Evolutionary conservation across 2,113 vertebrate genomes (phyloP).

Genomic region (Puffinus mauretanicus): DNA sequence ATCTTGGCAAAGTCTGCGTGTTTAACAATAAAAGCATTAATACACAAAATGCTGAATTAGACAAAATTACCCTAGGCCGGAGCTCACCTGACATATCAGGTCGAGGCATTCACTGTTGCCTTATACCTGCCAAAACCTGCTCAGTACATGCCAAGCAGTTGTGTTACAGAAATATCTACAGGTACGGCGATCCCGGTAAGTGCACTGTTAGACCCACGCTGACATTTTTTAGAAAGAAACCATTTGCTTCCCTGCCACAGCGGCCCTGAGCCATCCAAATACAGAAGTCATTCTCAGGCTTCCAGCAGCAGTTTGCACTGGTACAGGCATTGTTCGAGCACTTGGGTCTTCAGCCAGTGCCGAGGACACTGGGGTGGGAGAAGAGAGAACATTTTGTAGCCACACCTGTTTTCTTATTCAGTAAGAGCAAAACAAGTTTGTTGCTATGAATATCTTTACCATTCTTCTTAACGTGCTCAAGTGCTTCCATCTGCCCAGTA

Average conservation of each 20-base stretch:
- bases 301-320: neutral
- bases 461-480: neutral
- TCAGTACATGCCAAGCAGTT: neutral
- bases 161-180: neutral
- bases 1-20: neutral
- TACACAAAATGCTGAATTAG: neutral
- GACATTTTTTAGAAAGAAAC: neutral
- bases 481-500: neutral
- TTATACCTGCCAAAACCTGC: neutral
- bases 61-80: neutral
- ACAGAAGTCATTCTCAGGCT: neutral
- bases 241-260: neutral
- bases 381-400: neutral
- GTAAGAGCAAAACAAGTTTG: neutral
- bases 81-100: neutral
- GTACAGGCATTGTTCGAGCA: neutral
- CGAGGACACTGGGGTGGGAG: neutral
- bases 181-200: neutral
- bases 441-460: neutral
- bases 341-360: neutral
- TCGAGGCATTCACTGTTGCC: neutral
- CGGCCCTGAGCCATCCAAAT: neutral
- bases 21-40: neutral
- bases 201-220: neutral
- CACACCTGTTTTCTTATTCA: neutral